phyloP scores from a whole-genome alignment of 2,113 vertebrate genomes.

The Coptodon rendalli region DNA sequence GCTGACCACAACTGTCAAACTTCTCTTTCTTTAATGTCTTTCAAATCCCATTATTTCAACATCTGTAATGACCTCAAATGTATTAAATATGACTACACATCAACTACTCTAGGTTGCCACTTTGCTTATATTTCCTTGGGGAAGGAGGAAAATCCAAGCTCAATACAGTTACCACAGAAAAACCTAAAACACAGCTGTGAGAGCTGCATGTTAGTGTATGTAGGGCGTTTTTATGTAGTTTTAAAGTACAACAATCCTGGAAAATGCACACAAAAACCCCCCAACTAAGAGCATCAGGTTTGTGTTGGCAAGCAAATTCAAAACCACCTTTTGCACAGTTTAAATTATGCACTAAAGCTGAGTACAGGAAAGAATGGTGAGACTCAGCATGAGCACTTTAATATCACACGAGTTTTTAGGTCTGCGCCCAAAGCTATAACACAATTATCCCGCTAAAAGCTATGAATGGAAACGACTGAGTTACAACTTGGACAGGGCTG shows the following conservation, averaged over 20 bases:
- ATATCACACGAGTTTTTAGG: conserved; percentile 5
- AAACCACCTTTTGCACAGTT: neutral
- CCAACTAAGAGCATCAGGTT: neutral
- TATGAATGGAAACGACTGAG: conserved; percentile 32
- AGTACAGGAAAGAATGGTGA: conserved; percentile 18
- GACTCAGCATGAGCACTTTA: conserved; percentile 29
- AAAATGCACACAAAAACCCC: neutral
- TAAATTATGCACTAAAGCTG: neutral
- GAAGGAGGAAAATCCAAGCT: neutral
- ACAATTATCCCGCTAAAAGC: conserved; percentile 9
- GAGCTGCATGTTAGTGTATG: neutral
- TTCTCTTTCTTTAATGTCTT: neutral
- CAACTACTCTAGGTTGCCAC: neutral
- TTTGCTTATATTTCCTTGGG: neutral
- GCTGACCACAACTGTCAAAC: neutral
- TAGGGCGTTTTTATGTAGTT: neutral
- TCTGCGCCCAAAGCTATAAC: conserved; percentile 18
- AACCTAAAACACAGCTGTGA: neutral
- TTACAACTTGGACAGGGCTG: neutral
- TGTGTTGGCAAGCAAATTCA: conserved; percentile 1
- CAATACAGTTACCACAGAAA: neutral
- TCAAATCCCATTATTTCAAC: neutral
- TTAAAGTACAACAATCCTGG: neutral
- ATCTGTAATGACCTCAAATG: neutral
- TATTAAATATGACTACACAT: neutral